phyloP scores from a whole-genome alignment of 2,888 invertebrate genomes.

The Brenthis daphne region DNA sequence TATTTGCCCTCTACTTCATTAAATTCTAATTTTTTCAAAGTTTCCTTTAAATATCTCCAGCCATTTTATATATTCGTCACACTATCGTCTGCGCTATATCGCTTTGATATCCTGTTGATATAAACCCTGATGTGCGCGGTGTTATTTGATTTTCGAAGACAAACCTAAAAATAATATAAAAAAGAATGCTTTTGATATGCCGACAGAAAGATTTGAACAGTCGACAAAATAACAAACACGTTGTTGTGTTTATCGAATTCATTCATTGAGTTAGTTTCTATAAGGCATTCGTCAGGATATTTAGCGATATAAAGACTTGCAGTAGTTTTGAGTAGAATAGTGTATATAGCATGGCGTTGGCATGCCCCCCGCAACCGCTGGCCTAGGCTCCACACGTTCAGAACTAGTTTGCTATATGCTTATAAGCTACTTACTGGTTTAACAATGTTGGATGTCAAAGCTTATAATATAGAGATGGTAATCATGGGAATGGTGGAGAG shows the following conservation, averaged over 20 bases:
- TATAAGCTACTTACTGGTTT: slow-evolving; percentile 37
- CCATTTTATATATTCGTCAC: slow-evolving; percentile 60
- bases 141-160: not conserved
- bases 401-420: slow-evolving; percentile 47
- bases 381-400: slow-evolving; percentile 63
- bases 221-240: slow-evolving; percentile 8
- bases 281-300: slow-evolving; percentile 51
- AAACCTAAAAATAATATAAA: not conserved
- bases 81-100: slow-evolving; percentile 49
- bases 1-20: too few relatives aligned
- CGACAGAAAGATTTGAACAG: not conserved
- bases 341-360: slow-evolving; percentile 76
- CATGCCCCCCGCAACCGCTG: slow-evolving; percentile 73
- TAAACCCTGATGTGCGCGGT: slow-evolving; percentile 13
- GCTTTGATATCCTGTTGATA: slow-evolving; percentile 51
- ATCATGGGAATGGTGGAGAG: slow-evolving; percentile 4
- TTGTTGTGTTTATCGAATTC: slow-evolving; percentile 1
- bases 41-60: slow-evolving; percentile 38
- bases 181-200: not conserved
- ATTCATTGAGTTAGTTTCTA: not conserved
- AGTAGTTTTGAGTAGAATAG: slow-evolving; percentile 55
- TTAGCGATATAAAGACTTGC: slow-evolving; percentile 44
- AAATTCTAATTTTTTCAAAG: not conserved
- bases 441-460: slow-evolving; percentile 38
- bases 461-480: slow-evolving; percentile 10